Percentiles rank a stretch among this genome's conserved stretches.
These are phyloP conservation scores for Simalia tracyae DNA, from an alignment of 2,797 vertebrate species.

Conservation along the genomic window DNA sequence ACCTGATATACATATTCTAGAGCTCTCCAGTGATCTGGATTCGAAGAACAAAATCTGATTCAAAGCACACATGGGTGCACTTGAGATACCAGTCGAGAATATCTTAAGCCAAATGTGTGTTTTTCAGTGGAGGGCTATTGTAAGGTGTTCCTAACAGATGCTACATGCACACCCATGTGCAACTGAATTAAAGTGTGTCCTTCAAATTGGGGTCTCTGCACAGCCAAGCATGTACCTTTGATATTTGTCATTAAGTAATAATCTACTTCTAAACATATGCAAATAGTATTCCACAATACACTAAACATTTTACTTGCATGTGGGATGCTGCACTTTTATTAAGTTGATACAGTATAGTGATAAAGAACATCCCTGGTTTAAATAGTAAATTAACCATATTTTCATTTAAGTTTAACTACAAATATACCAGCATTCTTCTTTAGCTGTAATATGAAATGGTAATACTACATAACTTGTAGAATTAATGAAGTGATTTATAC, in stretches of 20 bases:
- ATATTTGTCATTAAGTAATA: not conserved
- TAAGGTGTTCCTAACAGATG: not conserved
- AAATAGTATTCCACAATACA: not conserved
- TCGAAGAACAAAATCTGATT: not conserved
- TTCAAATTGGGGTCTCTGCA: not conserved
- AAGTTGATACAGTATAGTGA: not conserved
- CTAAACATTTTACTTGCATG: not conserved
- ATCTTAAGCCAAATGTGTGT: not conserved
- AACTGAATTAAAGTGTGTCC: not conserved
- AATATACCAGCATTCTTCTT: not conserved
- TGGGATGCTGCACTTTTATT: not conserved
- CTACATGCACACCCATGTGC: not conserved
- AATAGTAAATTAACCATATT: not conserved
- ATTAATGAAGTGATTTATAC: not conserved
- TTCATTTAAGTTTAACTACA: not conserved
- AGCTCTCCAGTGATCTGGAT: not conserved
- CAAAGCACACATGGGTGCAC: not conserved
- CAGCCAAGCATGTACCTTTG: not conserved
- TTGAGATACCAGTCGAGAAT: not conserved
- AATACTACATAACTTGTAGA: not conserved
- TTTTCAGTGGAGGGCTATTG: not conserved
- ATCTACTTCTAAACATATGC: not conserved
- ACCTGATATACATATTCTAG: not conserved
- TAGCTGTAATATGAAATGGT: not conserved
- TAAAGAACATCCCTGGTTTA: not conserved